phyloP scores from a whole-genome alignment of 1,140 invertebrate genomes.

The Heliconius hewitsoni region DNA sequence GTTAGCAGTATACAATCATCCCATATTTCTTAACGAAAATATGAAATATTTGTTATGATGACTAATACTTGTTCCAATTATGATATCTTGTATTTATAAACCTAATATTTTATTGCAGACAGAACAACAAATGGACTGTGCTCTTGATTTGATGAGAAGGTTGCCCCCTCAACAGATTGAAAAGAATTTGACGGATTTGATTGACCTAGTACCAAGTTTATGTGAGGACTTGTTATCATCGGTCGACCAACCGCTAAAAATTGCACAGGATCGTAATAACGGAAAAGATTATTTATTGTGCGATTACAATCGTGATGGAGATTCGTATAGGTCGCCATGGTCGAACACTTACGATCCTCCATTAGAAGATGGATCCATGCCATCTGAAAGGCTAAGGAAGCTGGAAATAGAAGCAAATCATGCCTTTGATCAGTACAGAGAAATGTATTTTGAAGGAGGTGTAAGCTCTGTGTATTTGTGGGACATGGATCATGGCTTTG shows the following conservation, averaged over 20 bases:
- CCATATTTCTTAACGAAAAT: neutral
- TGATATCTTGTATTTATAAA: constrained; percentile 43
- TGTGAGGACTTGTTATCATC: constrained; percentile 98
- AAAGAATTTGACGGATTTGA: constrained; percentile 98
- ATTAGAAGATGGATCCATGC: constrained; percentile 98
- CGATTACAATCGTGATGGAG: constrained; percentile 99
- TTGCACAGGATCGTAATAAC: constrained; percentile 95
- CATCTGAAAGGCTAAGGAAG: constrained; percentile 96
- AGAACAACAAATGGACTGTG: constrained; percentile 99
- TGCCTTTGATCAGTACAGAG: constrained; percentile 99
- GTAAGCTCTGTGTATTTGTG: constrained; percentile 99
- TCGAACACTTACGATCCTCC: constrained; percentile 99
- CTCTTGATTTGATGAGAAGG: constrained; percentile 98
- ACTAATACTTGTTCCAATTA: constrained; percentile 67
- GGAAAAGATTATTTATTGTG: constrained; percentile 99
- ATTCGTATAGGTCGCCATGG: constrained; percentile 99
- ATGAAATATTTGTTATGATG: constrained; percentile 60
- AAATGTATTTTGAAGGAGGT: constrained; percentile 99
- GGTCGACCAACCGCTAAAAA: constrained; percentile 99
- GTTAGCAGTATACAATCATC: neutral
- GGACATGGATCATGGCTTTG: constrained; percentile 99
- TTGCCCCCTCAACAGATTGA: constrained; percentile 99
- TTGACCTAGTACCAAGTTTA: constrained; percentile 96
- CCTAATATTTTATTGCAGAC: constrained; percentile 84
- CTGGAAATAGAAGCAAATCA: constrained; percentile 98